Percentiles rank a stretch among this genome's conserved stretches.
Conservation (phyloP, 2,113 vertebrate genomes). For the Megaptera novaeangliae region DNA sequence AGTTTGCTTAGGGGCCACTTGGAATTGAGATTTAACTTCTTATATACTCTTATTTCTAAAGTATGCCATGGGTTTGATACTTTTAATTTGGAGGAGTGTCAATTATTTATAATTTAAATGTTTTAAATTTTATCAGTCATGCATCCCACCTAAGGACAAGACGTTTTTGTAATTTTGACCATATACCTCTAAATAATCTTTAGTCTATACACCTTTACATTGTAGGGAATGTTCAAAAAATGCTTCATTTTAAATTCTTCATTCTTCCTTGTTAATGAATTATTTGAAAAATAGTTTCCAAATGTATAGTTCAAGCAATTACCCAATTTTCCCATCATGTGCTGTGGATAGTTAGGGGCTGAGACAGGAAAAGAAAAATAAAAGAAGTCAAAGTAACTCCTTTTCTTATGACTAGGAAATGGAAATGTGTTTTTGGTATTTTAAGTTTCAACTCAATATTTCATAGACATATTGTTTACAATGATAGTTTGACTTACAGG, state of each 20-base stretch:
- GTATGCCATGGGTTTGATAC: neutral
- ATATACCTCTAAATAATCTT: neutral
- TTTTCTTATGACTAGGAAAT: slow-evolving; percentile 7
- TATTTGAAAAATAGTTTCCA: slow-evolving; percentile 31
- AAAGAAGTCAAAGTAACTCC: neutral
- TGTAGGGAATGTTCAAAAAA: neutral
- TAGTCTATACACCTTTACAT: neutral
- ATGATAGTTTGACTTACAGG: neutral
- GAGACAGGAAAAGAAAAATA: neutral
- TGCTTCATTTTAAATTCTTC: neutral
- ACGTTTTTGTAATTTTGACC: neutral
- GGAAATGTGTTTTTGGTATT: neutral
- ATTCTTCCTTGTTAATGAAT: slow-evolving; percentile 6
- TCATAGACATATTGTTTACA: neutral
- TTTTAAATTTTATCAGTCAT: neutral
- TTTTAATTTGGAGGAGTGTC: neutral
- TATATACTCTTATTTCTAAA: neutral
- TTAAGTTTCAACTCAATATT: slow-evolving; percentile 4
- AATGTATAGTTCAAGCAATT: neutral
- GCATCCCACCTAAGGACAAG: neutral
- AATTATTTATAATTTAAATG: neutral
- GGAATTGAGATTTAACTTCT: neutral
- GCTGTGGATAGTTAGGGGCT: neutral
- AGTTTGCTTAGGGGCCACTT: neutral
- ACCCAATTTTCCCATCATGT: neutral